Evolutionary conservation across 2,888 invertebrate species (phyloP), one percentile per base, ranked within the genome.

Genomic region (Ditula angustiorana): DNA sequence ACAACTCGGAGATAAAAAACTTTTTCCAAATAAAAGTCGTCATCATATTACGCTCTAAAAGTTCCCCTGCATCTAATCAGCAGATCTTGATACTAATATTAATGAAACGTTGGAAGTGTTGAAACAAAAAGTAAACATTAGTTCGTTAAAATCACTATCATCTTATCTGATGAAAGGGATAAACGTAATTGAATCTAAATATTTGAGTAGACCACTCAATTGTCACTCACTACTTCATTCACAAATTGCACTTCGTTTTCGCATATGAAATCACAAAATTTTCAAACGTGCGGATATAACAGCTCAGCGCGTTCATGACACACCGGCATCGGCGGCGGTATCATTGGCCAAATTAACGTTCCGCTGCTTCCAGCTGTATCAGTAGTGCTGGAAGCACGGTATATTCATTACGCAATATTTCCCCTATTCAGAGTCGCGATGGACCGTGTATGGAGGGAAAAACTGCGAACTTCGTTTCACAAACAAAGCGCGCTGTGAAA

Each of bases 391-490:
- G 80, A 82, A 85, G 84, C 82, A 75, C 77, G 71, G 75, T 77
- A 76, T 86, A 85, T 85, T 90, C 87, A 88, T 88, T 87, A 87
- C 86, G 85, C 81, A 77, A 81, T 85, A 87, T 86, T 86, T 78
- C 71, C 76, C 79, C 76, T 69, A 82, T 84, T 83, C 81, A 79
- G 82, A 80, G 83, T 86, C 78, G 85, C 82, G 80, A 88, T 87
- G 88, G 85, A 88, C 82, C 87, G 85, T 84, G 83, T 81, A 81
- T 83, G 83, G 83, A 81, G 83, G 75, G 81, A 79, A 87, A 87
- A 88, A 84, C 82, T 78, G 85, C 76, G 87, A 90, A 91, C 86
- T 91, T 90, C 88, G 88, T 90, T 92, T 85, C 82, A 90, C 88
- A 91, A 91, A 90, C 92, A 91, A 90, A 88, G 88, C 88, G 74